Evolutionary conservation across 2,113 vertebrate genomes (phyloP).

Genomic region (Python bivittatus): DNA sequence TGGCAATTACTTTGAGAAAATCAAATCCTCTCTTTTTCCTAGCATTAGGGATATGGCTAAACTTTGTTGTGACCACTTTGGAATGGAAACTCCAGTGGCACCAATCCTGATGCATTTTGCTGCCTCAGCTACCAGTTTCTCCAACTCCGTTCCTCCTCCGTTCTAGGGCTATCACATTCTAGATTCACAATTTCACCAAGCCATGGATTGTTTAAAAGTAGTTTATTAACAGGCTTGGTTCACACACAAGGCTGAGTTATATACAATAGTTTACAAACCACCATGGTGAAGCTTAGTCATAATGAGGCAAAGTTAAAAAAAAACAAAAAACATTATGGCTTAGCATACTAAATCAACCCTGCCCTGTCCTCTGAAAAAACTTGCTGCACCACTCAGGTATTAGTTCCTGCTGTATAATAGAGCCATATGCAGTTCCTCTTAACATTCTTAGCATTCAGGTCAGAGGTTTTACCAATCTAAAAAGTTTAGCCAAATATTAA

Average conservation of each 20-base stretch:
- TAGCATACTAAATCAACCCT: neutral
- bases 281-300: neutral
- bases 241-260: neutral
- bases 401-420: neutral
- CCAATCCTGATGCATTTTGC: neutral
- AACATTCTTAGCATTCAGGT: neutral
- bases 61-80: neutral
- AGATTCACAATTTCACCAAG: neutral
- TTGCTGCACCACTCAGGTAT: neutral
- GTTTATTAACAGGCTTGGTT: neutral
- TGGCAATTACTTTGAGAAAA: neutral
- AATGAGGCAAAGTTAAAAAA: neutral
- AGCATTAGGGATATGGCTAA: neutral
- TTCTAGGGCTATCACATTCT: neutral
- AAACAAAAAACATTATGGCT: too few relatives aligned
- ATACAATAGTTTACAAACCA: neutral
- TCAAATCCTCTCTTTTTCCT: constrained; percentile 11
- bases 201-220: neutral
- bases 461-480: neutral
- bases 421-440: neutral
- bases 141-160: too few relatives aligned
- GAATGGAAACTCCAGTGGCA: neutral
- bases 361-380: neutral
- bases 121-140: neutral
- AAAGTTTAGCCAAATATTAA: neutral